Evolutionary conservation across 2,888 invertebrate species (phyloP).

Genomic region (Stenodema calcarata): DNA sequence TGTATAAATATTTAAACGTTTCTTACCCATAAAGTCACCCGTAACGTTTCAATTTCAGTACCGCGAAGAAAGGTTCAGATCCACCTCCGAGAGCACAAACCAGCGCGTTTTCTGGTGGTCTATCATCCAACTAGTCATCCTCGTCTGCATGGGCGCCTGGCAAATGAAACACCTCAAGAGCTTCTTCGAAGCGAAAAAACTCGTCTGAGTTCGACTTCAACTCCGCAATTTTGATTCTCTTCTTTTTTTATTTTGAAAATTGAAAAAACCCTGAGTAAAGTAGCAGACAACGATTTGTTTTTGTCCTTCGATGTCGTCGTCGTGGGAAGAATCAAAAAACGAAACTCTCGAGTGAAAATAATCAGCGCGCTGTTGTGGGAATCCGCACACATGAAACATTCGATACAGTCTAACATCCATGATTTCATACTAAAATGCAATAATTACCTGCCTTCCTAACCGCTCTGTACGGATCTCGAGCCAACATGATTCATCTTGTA

Average conservation of each 20-base stretch:
- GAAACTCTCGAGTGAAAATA: neutral
- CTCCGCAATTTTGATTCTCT: neutral
- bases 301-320: neutral
- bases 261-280: neutral
- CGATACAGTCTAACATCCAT: neutral
- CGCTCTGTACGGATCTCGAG: no score
- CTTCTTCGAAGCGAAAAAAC: slow-evolving; percentile 99
- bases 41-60: slow-evolving; percentile 68
- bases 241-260: neutral
- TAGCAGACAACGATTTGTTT: neutral
- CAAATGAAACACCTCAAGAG: slow-evolving; percentile 99
- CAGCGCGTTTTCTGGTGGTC: slow-evolving; percentile 97
- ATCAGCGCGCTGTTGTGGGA: neutral
- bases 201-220: slow-evolving; percentile 71
- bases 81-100: slow-evolving; percentile 98
- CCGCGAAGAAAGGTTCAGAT: slow-evolving; percentile 95
- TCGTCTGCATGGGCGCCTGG: slow-evolving; percentile 95
- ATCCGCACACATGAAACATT: neutral
- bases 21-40: no score
- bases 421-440: no score
- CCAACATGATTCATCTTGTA: no score
- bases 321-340: no score
- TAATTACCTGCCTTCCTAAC: no score
- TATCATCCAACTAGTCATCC: slow-evolving; percentile 85
- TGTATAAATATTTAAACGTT: no score